These are phyloP conservation scores for Oxyura jamaicensis DNA, from an alignment of 2,113 vertebrate species.

Conservation along the genomic window DNA sequence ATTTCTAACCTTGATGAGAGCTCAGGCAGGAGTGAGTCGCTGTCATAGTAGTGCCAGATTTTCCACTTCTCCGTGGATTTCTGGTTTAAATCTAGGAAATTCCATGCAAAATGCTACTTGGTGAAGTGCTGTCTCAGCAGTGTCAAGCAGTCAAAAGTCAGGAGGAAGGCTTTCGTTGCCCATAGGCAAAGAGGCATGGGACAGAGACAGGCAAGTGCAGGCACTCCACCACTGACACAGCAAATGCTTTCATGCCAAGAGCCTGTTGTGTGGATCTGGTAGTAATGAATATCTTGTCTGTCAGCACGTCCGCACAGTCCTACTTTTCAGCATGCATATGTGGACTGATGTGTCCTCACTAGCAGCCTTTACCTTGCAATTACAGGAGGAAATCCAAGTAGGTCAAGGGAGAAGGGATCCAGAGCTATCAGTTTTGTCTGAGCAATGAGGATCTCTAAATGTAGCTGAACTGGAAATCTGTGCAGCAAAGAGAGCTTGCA, in stretches of 20 bases:
- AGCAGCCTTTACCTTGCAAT: neutral
- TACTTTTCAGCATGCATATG: accelerated
- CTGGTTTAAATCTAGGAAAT: neutral
- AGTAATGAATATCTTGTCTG: neutral
- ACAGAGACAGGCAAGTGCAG: accelerated
- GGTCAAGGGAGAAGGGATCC: neutral
- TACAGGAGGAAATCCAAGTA: neutral
- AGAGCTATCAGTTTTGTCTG: neutral
- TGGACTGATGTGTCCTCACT: neutral
- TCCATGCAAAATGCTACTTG: neutral
- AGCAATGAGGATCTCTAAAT: neutral
- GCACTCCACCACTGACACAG: neutral
- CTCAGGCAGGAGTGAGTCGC: neutral
- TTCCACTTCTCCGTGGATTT: neutral
- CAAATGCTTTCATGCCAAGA: neutral
- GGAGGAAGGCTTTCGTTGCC: neutral
- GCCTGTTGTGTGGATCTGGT: neutral
- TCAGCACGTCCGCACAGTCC: neutral
- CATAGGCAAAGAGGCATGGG: neutral
- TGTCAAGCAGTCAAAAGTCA: neutral
- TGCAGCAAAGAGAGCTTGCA: neutral
- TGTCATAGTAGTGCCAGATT: neutral
- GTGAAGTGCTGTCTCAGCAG: neutral
- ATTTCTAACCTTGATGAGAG: neutral
- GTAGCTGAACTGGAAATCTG: neutral